Percentiles rank a stretch among this genome's conserved stretches.
Evolutionary conservation across 2,797 vertebrate species (phyloP).

Genomic region (Smutsia gigantea): DNA sequence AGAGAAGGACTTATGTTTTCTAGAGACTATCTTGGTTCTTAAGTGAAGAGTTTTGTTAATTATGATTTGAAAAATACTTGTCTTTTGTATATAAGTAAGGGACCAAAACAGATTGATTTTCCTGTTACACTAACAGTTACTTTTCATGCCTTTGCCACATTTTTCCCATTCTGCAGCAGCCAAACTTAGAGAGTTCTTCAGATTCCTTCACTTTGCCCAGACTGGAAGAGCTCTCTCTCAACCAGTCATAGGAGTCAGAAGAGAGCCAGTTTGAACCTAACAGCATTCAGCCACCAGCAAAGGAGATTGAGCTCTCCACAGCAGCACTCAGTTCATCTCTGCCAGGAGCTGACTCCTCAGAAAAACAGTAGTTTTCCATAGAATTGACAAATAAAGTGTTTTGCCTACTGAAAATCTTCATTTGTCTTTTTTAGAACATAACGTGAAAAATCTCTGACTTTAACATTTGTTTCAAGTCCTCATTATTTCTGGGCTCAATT

Average conservation of each 20-base stretch:
- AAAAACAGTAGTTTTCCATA: constrained; percentile 16
- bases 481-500: neutral
- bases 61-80: neutral
- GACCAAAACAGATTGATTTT: neutral
- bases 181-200: constrained; percentile 45
- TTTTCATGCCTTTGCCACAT: neutral
- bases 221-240: constrained; percentile 76
- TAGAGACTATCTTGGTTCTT: neutral
- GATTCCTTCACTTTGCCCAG: constrained; percentile 58
- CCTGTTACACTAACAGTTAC: neutral
- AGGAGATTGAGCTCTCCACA: neutral
- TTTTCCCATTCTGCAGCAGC: constrained; percentile 64
- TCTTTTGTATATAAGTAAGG: neutral
- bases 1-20: neutral
- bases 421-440: neutral
- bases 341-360: neutral
- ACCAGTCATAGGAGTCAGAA: constrained; percentile 65
- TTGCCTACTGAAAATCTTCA: neutral
- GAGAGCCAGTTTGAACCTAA: constrained; percentile 28
- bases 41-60: neutral
- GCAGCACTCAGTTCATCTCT: neutral
- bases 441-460: neutral
- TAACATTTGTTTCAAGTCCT: neutral
- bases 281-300: neutral
- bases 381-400: neutral